Evolutionary conservation across 2,888 invertebrate genomes (phyloP).

Genomic region (Acanthosepion esculentum): DNA sequence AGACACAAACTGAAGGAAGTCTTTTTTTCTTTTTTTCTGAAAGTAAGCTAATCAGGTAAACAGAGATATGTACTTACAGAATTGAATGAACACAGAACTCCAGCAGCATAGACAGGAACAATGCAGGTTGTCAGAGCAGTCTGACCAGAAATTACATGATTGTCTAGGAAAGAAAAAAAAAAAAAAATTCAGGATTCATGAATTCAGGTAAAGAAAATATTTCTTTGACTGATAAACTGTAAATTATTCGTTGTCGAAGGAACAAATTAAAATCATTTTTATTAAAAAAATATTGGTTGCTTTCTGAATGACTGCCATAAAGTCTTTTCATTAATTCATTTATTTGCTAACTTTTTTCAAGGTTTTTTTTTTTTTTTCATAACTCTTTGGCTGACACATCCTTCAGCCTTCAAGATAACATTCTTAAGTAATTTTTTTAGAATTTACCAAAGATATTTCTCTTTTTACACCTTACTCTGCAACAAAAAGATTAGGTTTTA

Average conservation of each 20-base stretch:
- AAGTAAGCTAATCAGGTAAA: neutral
- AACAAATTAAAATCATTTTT: neutral
- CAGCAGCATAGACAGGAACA: constrained; percentile 74
- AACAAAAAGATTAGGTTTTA: too few relatives aligned
- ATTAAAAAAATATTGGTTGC: neutral
- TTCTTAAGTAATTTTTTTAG: too few relatives aligned
- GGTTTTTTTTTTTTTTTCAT: too few relatives aligned
- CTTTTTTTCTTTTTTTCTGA: neutral
- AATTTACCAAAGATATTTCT: too few relatives aligned
- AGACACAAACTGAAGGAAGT: neutral
- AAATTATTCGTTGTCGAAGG: too few relatives aligned
- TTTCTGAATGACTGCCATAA: too few relatives aligned
- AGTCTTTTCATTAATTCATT: too few relatives aligned
- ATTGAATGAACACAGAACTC: constrained; percentile 73
- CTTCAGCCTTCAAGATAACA: too few relatives aligned
- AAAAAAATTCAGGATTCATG: neutral
- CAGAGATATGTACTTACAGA: constrained; percentile 62
- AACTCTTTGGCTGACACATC: too few relatives aligned
- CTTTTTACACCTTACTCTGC: too few relatives aligned
- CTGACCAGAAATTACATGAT: constrained; percentile 64
- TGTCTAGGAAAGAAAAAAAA: constrained; percentile 59
- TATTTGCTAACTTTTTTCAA: too few relatives aligned
- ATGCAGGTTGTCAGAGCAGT: constrained; percentile 71
- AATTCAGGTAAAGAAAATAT: neutral
- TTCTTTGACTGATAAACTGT: too few relatives aligned